Evolutionary conservation across 2,888 invertebrate species (phyloP).

Genomic region (Mechanitis messenoides): DNA sequence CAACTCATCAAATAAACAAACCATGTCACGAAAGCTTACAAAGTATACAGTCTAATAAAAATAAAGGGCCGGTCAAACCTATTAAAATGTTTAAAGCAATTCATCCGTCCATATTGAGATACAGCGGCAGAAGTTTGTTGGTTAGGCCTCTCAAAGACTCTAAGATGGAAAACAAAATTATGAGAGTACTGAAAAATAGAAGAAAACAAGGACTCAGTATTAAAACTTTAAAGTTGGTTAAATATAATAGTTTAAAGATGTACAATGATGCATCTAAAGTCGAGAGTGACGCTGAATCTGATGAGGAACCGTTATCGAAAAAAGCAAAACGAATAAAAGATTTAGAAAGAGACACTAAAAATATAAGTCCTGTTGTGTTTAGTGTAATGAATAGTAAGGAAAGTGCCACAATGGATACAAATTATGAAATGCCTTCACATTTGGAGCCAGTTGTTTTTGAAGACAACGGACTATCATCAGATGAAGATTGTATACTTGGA

Average conservation of each 20-base stretch:
- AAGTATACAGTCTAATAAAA: neutral
- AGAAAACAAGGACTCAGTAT: conserved; percentile 9
- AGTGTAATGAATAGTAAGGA: neutral
- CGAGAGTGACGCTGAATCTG: conserved; percentile 36
- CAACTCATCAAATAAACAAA: neutral
- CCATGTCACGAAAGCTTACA: neutral
- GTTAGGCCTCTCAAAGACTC: conserved; percentile 13
- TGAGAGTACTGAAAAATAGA: conserved; percentile 9
- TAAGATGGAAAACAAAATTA: neutral
- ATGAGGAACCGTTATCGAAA: conserved; percentile 59
- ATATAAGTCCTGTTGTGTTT: neutral
- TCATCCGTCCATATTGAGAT: conserved; percentile 26
- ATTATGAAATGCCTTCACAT: neutral
- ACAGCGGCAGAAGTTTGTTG: conserved; percentile 13
- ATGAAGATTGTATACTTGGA: conserved; percentile 25
- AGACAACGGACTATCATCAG: conserved; percentile 16
- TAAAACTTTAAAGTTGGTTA: neutral
- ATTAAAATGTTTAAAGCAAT: conserved; percentile 40
- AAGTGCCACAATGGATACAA: too few species aligned
- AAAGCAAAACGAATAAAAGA: conserved; percentile 42
- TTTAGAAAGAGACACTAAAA: conserved; percentile 1
- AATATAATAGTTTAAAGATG: conserved; percentile 10
- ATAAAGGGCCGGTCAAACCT: conserved; percentile 33
- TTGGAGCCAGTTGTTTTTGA: conserved; percentile 18
- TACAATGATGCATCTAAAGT: neutral